phyloP scores from a whole-genome alignment of 2,888 invertebrate species.

The Conchocele bisecta region DNA sequence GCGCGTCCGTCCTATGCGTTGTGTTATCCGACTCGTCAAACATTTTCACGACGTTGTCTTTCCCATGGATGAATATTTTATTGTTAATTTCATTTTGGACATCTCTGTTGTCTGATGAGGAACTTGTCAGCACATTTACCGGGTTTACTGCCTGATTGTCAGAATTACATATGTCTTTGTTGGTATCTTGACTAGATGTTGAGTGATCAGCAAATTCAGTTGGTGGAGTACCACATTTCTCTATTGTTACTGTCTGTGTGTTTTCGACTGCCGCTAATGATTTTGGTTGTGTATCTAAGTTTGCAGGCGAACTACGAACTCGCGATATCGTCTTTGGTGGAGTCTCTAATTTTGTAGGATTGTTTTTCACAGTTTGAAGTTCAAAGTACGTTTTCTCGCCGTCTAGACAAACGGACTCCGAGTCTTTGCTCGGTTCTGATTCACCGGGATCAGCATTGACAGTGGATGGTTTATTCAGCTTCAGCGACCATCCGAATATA shows the following conservation, averaged over 20 bases:
- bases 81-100: constrained; percentile 22
- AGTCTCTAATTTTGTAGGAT: neutral
- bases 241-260: too few species aligned
- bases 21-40: constrained; percentile 38
- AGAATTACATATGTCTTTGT: too few species aligned
- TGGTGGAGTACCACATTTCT: too few species aligned
- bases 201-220: neutral
- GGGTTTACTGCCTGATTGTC: neutral
- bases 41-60: constrained; percentile 47
- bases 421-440: neutral
- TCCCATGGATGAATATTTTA: constrained; percentile 47
- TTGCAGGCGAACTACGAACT: neutral
- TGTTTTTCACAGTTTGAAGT: constrained; percentile 52
- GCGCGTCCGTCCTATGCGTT: constrained; percentile 9
- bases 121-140: neutral
- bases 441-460: neutral
- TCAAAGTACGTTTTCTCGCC: constrained; percentile 58
- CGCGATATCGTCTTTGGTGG: neutral
- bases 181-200: constrained; percentile 2
- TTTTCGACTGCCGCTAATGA: too few species aligned
- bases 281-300: neutral
- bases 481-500: constrained; percentile 57
- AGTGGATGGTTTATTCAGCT: constrained; percentile 28
- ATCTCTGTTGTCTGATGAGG: constrained; percentile 16
- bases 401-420: constrained; percentile 39